Percentiles rank a stretch among this genome's conserved stretches.
Evolutionary conservation across 2,797 vertebrate species (phyloP).

Genomic region (Cheracebus regulus): DNA sequence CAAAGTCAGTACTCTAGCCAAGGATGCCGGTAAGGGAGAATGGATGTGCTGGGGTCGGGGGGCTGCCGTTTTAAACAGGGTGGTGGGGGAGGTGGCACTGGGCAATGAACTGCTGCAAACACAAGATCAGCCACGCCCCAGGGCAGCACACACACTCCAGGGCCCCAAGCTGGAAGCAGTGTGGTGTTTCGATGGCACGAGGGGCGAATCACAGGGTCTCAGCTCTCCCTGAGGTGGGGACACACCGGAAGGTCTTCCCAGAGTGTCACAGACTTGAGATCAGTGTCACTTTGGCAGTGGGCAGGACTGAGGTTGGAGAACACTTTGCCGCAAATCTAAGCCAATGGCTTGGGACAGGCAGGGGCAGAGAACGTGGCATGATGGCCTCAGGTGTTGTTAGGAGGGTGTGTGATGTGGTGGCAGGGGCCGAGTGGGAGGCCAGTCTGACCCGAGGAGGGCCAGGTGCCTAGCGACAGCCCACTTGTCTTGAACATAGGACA

Average conservation of each 20-base stretch:
- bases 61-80: neutral
- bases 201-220: neutral
- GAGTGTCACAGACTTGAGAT: too few species aligned
- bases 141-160: too few species aligned
- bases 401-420: neutral
- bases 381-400: too few species aligned
- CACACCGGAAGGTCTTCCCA: too few species aligned
- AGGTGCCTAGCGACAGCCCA: too few species aligned
- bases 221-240: too few species aligned
- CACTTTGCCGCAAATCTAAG: too few species aligned
- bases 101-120: too few species aligned
- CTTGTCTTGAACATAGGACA: neutral
- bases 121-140: neutral
- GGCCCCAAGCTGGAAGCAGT: too few species aligned
- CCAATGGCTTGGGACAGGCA: neutral
- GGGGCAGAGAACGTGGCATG: neutral
- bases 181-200: too few species aligned
- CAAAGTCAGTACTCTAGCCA: neutral
- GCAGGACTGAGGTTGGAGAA: neutral
- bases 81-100: neutral
- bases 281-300: neutral
- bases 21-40: rapidly evolving
- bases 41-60: too few species aligned
- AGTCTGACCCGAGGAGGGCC: too few species aligned
- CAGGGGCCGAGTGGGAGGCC: neutral